Evolutionary conservation across 1,140 invertebrate species (phyloP), one percentile per base, ranked within the genome.

Genomic region (Anoplophora glabripennis): DNA sequence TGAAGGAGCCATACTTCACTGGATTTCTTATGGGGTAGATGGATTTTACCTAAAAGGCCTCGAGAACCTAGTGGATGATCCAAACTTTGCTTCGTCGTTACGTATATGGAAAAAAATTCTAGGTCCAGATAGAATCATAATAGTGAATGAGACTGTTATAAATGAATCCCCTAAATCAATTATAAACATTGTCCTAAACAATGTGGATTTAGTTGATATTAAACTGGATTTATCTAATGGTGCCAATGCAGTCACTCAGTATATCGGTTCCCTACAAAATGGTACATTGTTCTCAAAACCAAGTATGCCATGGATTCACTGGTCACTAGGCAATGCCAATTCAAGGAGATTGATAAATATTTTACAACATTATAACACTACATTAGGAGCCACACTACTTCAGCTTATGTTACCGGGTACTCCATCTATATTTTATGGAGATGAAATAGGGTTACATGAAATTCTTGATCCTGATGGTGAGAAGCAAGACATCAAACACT

Each of bases 31-130:
- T 53, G 84, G 84, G 0, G 86, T 92, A 0, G 86, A 91, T 75
- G 90, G 91, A 0, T 90, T 93, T 72, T 92, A 91, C 75, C 75
- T 93, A 3, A 90, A 90, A 72, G 87, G 86, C 11, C 59, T 82
- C 1, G 76, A 80, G 34, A 67, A 77, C 53, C 79, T 76, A 53
- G 70, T 79, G 0, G 66, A 79, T 7, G 77, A 82, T 44, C 44
- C 61, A 3, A 69, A 72, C 42, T 80, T 83, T 61, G 59, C 61
- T 0, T 72, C 76, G 42, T 78, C 78, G 14, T 67, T 91, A 1
- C 78, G 79, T 45, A 68, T 82, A 46, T 92, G 89, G 89, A 88
- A 86, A 69, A 75, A 76, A 18, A 73, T 86, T 28, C 60, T 90
- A 7, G 85, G 83, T 0, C 62, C 65, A 10, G 76, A 83, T 14